Evolutionary conservation across 2,888 invertebrate genomes (phyloP).

Genomic region (Isotomurus palustris): DNA sequence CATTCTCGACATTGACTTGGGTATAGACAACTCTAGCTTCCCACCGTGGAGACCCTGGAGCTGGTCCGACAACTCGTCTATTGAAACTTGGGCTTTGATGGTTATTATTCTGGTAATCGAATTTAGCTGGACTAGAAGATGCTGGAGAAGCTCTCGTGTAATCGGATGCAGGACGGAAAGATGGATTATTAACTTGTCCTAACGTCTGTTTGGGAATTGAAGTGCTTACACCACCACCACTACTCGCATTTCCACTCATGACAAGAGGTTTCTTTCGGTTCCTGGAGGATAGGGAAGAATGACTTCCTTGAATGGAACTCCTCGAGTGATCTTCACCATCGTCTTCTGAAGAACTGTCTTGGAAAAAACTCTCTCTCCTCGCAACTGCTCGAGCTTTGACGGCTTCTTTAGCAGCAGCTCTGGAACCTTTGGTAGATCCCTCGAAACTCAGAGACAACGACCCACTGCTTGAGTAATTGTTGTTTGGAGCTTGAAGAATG

Average conservation of each 20-base stretch:
- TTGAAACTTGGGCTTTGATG: slow-evolving; percentile 19
- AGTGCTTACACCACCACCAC: neutral
- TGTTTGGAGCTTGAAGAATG: slow-evolving; percentile 14
- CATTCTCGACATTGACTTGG: slow-evolving; percentile 34
- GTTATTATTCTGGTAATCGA: slow-evolving; percentile 24
- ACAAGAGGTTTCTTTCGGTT: slow-evolving; percentile 21
- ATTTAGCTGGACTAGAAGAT: slow-evolving; percentile 35
- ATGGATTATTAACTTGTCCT: slow-evolving; percentile 24
- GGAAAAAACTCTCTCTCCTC: slow-evolving; percentile 42
- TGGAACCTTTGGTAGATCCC: slow-evolving; percentile 30
- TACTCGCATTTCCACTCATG: neutral
- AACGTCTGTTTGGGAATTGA: too few species aligned
- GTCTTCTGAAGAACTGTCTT: slow-evolving; percentile 36
- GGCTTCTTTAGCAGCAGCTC: slow-evolving; percentile 40
- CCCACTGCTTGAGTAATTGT: slow-evolving; percentile 43
- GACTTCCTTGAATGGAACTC: slow-evolving; percentile 39
- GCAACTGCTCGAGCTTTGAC: slow-evolving; percentile 45
- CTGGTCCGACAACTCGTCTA: slow-evolving; percentile 19
- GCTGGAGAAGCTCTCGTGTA: slow-evolving; percentile 18
- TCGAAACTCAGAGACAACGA: slow-evolving; percentile 38
- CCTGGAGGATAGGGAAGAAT: slow-evolving; percentile 41
- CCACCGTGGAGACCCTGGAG: slow-evolving; percentile 39
- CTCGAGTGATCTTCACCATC: slow-evolving; percentile 31
- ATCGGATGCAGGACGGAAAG: slow-evolving; percentile 24
- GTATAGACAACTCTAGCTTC: slow-evolving; percentile 45